Conservation (phyloP, 2,888 invertebrate species). For the Argyra leucocephala region DNA sequence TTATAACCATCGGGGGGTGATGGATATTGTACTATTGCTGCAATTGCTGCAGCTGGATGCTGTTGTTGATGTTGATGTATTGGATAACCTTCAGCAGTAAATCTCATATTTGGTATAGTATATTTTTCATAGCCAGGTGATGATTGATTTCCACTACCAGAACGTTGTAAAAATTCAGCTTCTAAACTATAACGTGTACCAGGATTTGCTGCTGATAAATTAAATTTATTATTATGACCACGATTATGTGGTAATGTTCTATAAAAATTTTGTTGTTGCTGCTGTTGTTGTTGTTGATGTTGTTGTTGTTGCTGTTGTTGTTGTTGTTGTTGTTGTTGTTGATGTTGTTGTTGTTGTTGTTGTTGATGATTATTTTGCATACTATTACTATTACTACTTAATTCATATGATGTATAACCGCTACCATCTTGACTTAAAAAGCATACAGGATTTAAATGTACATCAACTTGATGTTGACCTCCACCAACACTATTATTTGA, state of each 20-base stretch:
- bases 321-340: slow-evolving; percentile 22
- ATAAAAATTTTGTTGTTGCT: slow-evolving; percentile 50
- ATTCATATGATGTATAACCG: slow-evolving; percentile 52
- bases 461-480: slow-evolving; percentile 57
- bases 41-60: slow-evolving; percentile 43
- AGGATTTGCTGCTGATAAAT: slow-evolving; percentile 46
- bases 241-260: slow-evolving; percentile 70
- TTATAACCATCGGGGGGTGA: slow-evolving; percentile 64
- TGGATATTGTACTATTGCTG: slow-evolving; percentile 47
- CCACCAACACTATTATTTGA: slow-evolving; percentile 16
- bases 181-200: slow-evolving; percentile 53
- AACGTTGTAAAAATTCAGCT: slow-evolving; percentile 54
- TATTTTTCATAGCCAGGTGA: slow-evolving; percentile 47
- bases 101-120: slow-evolving; percentile 51
- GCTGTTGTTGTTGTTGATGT: slow-evolving; percentile 29
- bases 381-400: slow-evolving; percentile 26
- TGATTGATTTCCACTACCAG: slow-evolving; percentile 38
- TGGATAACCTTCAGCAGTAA: slow-evolving; percentile 74
- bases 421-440: slow-evolving; percentile 65
- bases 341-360: slow-evolving; percentile 25
- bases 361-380: slow-evolving; percentile 13
- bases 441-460: slow-evolving; percentile 65
- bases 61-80: slow-evolving; percentile 38
- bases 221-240: slow-evolving; percentile 43
- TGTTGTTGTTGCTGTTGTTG: slow-evolving; percentile 28